Percentiles rank a stretch among this genome's conserved stretches.
Conservation (phyloP, 2,888 invertebrate species). For the Dendrolimus houi region DNA sequence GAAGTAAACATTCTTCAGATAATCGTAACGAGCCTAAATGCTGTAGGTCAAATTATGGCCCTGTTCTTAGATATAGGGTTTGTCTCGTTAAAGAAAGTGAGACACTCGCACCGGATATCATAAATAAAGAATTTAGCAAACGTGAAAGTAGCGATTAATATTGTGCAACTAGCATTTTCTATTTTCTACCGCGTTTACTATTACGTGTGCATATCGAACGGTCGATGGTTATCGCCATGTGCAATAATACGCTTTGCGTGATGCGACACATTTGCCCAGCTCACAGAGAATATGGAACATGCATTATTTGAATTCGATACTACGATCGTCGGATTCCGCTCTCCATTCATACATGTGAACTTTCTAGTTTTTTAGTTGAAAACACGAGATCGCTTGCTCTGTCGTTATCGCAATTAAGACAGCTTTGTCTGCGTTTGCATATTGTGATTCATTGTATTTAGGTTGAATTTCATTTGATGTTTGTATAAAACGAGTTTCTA, state of each 20-base stretch:
- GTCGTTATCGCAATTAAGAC: too few relatives aligned
- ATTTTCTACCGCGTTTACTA: constrained; percentile 20
- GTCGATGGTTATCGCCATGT: constrained; percentile 16
- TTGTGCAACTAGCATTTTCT: constrained; percentile 30
- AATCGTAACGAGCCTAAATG: constrained; percentile 3
- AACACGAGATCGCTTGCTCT: too few relatives aligned
- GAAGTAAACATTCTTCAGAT: not conserved
- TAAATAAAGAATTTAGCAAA: constrained; percentile 16
- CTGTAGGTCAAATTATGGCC: constrained; percentile 7
- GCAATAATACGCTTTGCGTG: constrained; percentile 34
- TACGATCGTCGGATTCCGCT: constrained; percentile 28
- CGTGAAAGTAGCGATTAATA: constrained; percentile 30
- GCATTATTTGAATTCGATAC: constrained; percentile 38
- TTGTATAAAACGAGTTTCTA: too few relatives aligned
- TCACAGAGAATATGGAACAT: constrained; percentile 20
- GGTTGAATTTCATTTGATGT: too few relatives aligned
- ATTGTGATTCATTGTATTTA: too few relatives aligned
- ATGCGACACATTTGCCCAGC: constrained; percentile 22
- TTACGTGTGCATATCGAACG: constrained; percentile 34
- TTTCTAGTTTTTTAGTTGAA: constrained; percentile 40
- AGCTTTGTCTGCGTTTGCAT: too few relatives aligned
- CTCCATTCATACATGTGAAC: constrained; percentile 34
- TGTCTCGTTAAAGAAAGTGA: not conserved
- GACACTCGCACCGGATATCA: constrained; percentile 15
- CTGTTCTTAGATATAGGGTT: not conserved